These are phyloP conservation scores for Aramus guarauna DNA, from an alignment of 2,113 vertebrate species.

Conservation along the genomic window DNA sequence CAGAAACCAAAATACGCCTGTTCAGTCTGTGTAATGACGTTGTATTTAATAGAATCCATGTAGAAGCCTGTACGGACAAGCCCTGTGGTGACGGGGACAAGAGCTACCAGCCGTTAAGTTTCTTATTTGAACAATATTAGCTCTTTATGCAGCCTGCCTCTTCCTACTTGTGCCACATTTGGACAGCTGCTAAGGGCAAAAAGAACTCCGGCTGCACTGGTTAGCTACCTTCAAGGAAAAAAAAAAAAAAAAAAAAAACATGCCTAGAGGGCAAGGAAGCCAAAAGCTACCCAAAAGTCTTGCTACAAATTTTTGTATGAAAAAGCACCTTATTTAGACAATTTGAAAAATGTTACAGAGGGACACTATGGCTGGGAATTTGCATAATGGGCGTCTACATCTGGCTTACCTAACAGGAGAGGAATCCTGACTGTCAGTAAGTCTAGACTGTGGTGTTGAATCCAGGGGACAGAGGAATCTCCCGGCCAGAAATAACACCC, in stretches of 20 bases:
- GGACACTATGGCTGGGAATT: conserved; percentile 12
- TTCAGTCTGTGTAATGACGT: background rate
- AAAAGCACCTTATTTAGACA: conserved; percentile 41
- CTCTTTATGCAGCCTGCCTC: background rate
- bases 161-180: background rate
- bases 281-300: background rate
- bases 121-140: background rate
- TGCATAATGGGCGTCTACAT: background rate
- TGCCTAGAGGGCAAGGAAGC: background rate
- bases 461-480: background rate
- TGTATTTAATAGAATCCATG: rapidly evolving
- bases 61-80: rapidly evolving
- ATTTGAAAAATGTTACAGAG: background rate
- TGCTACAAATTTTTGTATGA: background rate
- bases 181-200: background rate
- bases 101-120: rapidly evolving
- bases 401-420: conserved; percentile 59
- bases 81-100: background rate
- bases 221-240: background rate
- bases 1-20: background rate
- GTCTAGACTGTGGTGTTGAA: conserved; percentile 68
- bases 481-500: background rate
- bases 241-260: too few species aligned
- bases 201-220: background rate
- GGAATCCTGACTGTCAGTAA: conserved; percentile 55